Base-by-base conservation (phyloP, 1,140 invertebrate species). In the Drosophila orosa region DNA sequence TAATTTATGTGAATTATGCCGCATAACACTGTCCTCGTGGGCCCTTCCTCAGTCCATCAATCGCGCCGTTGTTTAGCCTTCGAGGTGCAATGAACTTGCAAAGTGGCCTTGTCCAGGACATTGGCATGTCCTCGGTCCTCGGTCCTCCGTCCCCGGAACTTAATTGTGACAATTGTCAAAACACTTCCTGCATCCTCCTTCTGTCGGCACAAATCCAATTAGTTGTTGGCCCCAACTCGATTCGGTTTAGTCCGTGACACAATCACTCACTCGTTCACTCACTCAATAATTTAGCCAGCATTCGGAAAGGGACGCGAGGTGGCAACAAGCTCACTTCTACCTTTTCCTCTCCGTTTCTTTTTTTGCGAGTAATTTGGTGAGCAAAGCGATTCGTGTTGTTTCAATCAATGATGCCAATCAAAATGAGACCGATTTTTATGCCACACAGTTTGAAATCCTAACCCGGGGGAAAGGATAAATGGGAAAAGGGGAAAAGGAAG, bases 1-100 rank as follows among this genome's bases (percentile, higher is more conserved):
- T 87, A 87, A 89, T 87, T 87, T 87, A 87, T 87, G 83, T 79
- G 83, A 89, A 87, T 87, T 87, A 87, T 87, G 83, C 84, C 79
- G 80, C 84, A 89, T 84, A 86, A 73, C 82, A 78, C 39, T 66
- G 78, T 48, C 48, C 63, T 77, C 42, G 65, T 22, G 45, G 33
- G 27, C 37, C 47, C 44, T 61, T 29, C 22, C 37, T 48, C 59
- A 24, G 58, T 15, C 35, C 65, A 68, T 68, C 63, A 68, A 66
- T 68, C 27, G 45, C 35, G 22, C 27, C 40, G 17, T 61, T 68
- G 58, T 74, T 80, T 72, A 52, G 74, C 79, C 75, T 87, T 79
- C 19, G 79, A 84, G 83, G 82, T 82, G 82, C 82, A 86, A 87
- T 87, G 83, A 86, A 86, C 83, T 86, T 68, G 62, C 39, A 76